Conservation (phyloP, 2,797 vertebrate species). For the Lepilemur ruficaudatus region DNA sequence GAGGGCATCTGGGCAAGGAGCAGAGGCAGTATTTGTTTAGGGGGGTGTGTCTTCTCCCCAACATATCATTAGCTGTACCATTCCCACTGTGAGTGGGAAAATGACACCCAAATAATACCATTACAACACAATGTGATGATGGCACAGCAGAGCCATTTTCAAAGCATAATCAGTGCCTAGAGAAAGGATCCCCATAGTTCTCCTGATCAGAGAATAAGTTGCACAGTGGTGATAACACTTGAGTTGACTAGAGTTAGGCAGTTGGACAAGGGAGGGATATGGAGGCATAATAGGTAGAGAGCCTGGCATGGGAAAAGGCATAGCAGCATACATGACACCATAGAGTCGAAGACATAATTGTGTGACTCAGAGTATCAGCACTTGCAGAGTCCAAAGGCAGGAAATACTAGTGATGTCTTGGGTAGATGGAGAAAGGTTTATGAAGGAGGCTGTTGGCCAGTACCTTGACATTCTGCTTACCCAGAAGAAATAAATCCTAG, state of each 20-base stretch:
- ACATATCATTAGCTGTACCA: neutral
- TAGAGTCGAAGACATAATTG: slow-evolving; percentile 32
- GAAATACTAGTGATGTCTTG: slow-evolving; percentile 55
- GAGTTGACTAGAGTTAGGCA: neutral
- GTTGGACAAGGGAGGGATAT: neutral
- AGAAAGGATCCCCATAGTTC: neutral
- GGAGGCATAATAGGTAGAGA: neutral
- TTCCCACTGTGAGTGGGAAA: neutral
- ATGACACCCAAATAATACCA: slow-evolving; percentile 1
- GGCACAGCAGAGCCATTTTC: neutral
- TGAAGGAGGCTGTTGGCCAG: neutral
- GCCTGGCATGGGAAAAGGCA: neutral
- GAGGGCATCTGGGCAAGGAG: neutral
- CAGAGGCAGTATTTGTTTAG: neutral
- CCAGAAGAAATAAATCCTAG: slow-evolving; percentile 60
- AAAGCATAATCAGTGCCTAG: neutral
- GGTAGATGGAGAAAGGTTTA: slow-evolving; percentile 33
- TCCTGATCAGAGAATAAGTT: neutral
- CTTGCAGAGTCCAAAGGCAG: slow-evolving; percentile 55
- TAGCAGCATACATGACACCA: neutral
- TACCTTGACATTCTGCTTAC: slow-evolving; percentile 58
- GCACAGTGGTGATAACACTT: neutral
- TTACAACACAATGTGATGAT: neutral
- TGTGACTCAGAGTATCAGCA: slow-evolving; percentile 42
- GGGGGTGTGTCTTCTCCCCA: neutral